phyloP scores from a whole-genome alignment of 2,888 invertebrate genomes.

The Conus canariensis region DNA sequence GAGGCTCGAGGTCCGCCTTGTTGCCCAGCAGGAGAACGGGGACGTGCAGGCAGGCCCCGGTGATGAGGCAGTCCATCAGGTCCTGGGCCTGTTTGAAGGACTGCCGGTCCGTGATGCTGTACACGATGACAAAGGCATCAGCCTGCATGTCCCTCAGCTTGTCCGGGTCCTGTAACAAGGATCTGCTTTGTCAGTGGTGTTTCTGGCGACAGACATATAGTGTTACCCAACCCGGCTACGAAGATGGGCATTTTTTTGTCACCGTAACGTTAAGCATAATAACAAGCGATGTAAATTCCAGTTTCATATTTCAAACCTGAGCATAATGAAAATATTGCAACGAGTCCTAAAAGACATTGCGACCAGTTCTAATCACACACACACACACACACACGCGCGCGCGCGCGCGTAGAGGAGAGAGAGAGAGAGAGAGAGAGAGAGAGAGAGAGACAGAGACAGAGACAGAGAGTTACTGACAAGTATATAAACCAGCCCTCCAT shows the following conservation, averaged over 20 bases:
- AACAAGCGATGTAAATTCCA: too few species aligned
- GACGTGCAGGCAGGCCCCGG: conserved; percentile 80
- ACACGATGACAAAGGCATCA: conserved; percentile 89
- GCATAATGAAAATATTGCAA: too few species aligned
- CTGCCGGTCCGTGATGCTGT: conserved; percentile 88
- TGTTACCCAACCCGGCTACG: too few species aligned
- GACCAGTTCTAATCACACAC: too few species aligned
- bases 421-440: neutral
- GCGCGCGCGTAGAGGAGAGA: too few species aligned
- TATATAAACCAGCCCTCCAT: neutral
- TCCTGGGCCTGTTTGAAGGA: conserved; percentile 83
- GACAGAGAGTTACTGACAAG: neutral
- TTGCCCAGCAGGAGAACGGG: conserved; percentile 87
- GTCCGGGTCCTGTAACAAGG: conserved; percentile 17
- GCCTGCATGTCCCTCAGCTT: conserved; percentile 77
- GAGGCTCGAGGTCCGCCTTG: conserved; percentile 85
- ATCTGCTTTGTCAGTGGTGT: neutral
- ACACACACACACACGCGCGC: too few species aligned
- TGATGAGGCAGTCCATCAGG: conserved; percentile 45
- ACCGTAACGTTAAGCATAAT: too few species aligned
- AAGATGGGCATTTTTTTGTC: too few species aligned
- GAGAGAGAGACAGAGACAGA: neutral
- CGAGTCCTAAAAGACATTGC: too few species aligned
- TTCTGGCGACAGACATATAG: neutral
- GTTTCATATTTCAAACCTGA: too few species aligned